Conservation (phyloP, 2,888 invertebrate species). For the Clusia tigrina region DNA sequence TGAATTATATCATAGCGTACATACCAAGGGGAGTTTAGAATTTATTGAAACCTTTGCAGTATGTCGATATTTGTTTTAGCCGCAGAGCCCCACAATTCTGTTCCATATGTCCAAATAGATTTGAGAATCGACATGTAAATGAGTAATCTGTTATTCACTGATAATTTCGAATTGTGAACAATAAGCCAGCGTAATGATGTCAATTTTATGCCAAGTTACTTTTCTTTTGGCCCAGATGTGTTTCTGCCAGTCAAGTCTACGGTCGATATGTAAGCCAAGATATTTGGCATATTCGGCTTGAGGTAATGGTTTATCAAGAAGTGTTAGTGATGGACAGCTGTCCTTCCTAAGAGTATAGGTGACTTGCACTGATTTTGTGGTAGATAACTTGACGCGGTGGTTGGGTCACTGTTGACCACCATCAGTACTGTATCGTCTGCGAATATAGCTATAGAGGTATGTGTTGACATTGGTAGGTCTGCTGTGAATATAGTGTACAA, state of each 20-base stretch:
- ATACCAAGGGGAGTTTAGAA: too few relatives aligned
- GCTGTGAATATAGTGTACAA: background rate
- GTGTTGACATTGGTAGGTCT: background rate
- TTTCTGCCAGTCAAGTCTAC: background rate
- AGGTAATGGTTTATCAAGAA: too few relatives aligned
- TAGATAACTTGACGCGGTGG: background rate
- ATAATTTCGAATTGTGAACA: too few relatives aligned
- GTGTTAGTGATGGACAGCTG: too few relatives aligned
- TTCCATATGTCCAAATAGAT: background rate
- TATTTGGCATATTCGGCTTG: background rate
- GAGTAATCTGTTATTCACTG: background rate
- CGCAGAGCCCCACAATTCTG: background rate
- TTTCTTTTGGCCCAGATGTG: background rate
- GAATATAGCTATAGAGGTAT: background rate
- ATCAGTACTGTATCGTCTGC: background rate
- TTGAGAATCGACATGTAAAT: background rate
- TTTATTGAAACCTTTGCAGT: too few relatives aligned
- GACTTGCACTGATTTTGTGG: background rate
- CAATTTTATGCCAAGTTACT: too few relatives aligned
- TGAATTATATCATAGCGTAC: too few relatives aligned
- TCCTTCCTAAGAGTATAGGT: background rate
- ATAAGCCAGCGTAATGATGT: too few relatives aligned
- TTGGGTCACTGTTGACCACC: background rate
- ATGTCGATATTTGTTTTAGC: too few relatives aligned
- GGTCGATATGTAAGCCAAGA: background rate